Percentiles rank a stretch among this genome's conserved stretches.
phyloP scores from a whole-genome alignment of 2,797 vertebrate species.

The Vipera latastei region DNA sequence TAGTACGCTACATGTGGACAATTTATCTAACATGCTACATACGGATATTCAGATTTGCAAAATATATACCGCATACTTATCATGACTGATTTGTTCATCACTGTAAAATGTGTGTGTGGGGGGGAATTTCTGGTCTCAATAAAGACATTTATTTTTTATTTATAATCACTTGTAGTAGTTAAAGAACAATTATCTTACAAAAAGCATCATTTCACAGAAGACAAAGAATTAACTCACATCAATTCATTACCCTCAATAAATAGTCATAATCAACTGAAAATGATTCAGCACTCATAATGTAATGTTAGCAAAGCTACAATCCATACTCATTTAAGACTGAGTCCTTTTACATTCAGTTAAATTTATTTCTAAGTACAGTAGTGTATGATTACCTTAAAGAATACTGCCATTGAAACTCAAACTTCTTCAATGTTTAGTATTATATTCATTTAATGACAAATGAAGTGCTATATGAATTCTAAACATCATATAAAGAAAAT shows the following conservation, averaged over 20 bases:
- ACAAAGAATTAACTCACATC: neutral
- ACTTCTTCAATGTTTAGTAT: neutral
- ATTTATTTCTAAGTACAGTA: neutral
- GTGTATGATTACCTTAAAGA: neutral
- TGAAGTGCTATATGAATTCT: neutral
- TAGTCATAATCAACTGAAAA: neutral
- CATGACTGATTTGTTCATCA: neutral
- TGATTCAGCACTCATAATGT: no score
- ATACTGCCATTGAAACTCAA: neutral
- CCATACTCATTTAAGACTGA: neutral
- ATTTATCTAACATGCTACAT: neutral
- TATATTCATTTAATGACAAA: neutral
- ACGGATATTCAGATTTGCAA: neutral
- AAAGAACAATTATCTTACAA: neutral
- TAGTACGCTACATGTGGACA: neutral
- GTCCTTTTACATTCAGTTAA: neutral
- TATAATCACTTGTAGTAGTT: neutral
- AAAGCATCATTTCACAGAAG: neutral
- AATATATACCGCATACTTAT: neutral
- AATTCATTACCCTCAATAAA: neutral
- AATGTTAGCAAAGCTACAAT: neutral
- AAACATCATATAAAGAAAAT: neutral
- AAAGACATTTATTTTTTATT: neutral
- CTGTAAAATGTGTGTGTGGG: neutral
- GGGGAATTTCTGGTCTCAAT: neutral